Base-by-base conservation (phyloP, 92 coral and sea anemone genomes). In the Porites lobata region DNA sequence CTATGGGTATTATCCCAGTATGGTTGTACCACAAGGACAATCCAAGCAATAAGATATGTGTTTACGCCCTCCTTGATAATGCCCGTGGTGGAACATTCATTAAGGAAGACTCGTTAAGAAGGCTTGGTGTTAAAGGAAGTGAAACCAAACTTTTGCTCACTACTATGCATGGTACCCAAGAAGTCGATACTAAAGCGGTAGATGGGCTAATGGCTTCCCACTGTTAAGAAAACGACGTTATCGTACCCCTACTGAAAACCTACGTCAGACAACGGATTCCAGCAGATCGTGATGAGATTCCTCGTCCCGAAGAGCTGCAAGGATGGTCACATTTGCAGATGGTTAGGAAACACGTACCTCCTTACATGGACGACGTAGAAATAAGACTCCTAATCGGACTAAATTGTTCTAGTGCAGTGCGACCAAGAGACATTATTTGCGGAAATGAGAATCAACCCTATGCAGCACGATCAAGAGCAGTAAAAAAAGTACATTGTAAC, bases 11-110 rank as follows among this genome's bases (percentile, higher is more conserved):
- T n/a, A n/a, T n/a, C n/a, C n/a, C n/a, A n/a, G n/a, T n/a, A n/a
- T n/a, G n/a, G n/a, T 79, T 87, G 69, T 63, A 88, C 56, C 90
- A 84, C 19, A 63, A 89, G 63, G 67, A 65, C 52, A 72, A 83
- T 63, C 94, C 83, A 10, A 47, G 52, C 6, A 57, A 72, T 62
- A 87, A 20, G 58, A 75, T 87, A 17, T 83, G 81, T 56, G 88
- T 92, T n/a, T 94, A 92, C 66, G 93, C 92, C 18, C 86, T 87
- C 17, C 86, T 91, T 26, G 94, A 84, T 57, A 85, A 91, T 38
- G 96, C 92, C 12, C 91, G 96, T 90, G 91, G 91, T 1, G 92
- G 91, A 69, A 94, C 96, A 10, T 94, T 94, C 81, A 87, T 91
- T 22, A 82, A 80, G 6, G 89, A 94, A 85, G 85, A 89, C 47